Conservation (phyloP, 2,888 invertebrate species). For the Pristionchus exspectatus region DNA sequence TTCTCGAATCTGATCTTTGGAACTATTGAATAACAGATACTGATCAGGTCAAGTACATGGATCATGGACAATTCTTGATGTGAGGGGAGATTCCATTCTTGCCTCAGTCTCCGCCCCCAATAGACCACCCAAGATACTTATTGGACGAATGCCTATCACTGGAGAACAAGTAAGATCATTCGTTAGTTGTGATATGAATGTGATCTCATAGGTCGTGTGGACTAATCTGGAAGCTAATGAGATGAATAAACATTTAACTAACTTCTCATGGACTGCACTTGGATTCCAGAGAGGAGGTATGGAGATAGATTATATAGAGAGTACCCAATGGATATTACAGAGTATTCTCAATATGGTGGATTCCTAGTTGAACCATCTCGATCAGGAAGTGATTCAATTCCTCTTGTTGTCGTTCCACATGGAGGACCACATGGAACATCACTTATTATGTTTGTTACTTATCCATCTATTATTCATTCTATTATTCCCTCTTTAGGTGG, state of each 20-base stretch:
- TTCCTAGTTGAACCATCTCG: constrained; percentile 69
- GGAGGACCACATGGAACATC: constrained; percentile 78
- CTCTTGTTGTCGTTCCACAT: constrained; percentile 76
- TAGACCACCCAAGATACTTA: constrained; percentile 67
- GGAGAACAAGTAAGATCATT: constrained; percentile 59
- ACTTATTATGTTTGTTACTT: constrained; percentile 61
- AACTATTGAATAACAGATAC: not conserved
- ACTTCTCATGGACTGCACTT: constrained; percentile 63
- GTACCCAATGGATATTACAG: constrained; percentile 45
- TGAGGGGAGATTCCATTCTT: constrained; percentile 66
- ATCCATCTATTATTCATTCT: not conserved
- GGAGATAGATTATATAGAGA: not conserved
- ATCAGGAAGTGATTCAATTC: constrained; percentile 59
- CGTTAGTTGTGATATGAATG: not conserved
- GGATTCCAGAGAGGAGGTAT: constrained; percentile 64
- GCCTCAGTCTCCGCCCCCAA: constrained; percentile 72
- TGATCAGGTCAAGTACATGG: constrained; percentile 62
- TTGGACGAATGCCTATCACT: constrained; percentile 63
- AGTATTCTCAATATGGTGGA: constrained; percentile 71
- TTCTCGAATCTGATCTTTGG: too few relatives aligned
- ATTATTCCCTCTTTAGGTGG: constrained; percentile 61
- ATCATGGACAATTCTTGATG: constrained; percentile 72
- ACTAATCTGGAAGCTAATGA: constrained; percentile 64
- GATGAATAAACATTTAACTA: constrained; percentile 61
- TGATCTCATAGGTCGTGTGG: constrained; percentile 62